These are phyloP conservation scores for Mesopsocus fuscifrons DNA, from an alignment of 2,888 invertebrate species.

Conservation along the genomic window DNA sequence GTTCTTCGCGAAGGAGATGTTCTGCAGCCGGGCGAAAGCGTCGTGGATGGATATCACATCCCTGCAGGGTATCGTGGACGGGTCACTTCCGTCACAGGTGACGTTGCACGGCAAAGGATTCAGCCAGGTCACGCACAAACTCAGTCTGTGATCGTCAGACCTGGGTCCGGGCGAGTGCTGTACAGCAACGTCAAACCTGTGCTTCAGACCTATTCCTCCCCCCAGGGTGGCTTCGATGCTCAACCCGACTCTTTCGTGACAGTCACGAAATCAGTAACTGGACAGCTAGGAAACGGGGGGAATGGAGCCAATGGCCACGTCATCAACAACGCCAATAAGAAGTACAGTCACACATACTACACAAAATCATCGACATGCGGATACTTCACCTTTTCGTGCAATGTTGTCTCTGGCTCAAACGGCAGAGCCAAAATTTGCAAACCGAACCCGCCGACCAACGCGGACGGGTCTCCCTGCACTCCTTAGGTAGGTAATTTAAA, in stretches of 20 bases:
- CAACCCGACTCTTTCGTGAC: conserved; percentile 49
- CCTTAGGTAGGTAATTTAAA: background rate
- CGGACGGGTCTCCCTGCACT: conserved; percentile 42
- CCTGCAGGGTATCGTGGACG: conserved; percentile 47
- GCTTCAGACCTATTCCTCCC: conserved; percentile 11
- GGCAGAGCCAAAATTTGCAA: conserved; percentile 64
- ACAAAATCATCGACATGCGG: conserved; percentile 76
- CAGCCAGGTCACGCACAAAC: conserved; percentile 44
- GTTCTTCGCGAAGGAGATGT: conserved; percentile 33
- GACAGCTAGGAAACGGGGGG: conserved; percentile 29
- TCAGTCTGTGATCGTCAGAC: conserved; percentile 35
- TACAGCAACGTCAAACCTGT: conserved; percentile 15
- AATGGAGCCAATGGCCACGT: conserved; percentile 24
- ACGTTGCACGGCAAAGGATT: conserved; percentile 31
- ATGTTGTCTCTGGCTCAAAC: conserved; percentile 54
- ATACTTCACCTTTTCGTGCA: conserved; percentile 70
- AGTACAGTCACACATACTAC: conserved; percentile 59
- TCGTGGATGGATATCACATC: conserved; percentile 45
- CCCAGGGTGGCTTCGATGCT: background rate
- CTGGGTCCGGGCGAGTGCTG: conserved; percentile 28
- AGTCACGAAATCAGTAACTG: conserved; percentile 60
- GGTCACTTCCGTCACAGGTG: conserved; percentile 40
- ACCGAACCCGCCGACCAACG: conserved; percentile 57
- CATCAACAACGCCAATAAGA: conserved; percentile 38
- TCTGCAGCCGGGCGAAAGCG: conserved; percentile 41